Percentiles rank a stretch among this genome's conserved stretches.
phyloP scores from a whole-genome alignment of 2,888 invertebrate species.

The Cosmopolites sordidus region DNA sequence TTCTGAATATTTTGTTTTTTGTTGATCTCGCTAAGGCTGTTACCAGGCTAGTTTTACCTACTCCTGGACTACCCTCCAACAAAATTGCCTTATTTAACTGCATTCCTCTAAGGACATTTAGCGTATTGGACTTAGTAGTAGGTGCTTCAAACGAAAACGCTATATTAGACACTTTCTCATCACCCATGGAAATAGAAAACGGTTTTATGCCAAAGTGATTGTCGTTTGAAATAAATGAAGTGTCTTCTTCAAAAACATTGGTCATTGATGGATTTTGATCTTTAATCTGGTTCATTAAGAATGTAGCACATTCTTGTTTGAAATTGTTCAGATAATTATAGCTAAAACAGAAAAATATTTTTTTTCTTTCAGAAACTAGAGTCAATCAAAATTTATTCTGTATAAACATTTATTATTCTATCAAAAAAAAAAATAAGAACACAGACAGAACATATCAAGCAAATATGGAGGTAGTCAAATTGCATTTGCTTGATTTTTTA shows the following conservation, averaged over 20 bases:
- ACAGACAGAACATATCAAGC: too few species aligned
- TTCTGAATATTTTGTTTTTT: constrained; percentile 80
- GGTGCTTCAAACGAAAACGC: constrained; percentile 72
- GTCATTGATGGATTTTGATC: constrained; percentile 38
- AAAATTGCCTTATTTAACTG: constrained; percentile 89
- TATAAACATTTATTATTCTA: too few species aligned
- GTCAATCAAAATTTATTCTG: too few species aligned
- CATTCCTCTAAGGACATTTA: constrained; percentile 81
- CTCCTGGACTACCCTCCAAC: constrained; percentile 95
- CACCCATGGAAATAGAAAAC: constrained; percentile 65
- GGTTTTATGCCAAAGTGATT: constrained; percentile 69
- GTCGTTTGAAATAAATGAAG: constrained; percentile 22
- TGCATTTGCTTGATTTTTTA: too few species aligned
- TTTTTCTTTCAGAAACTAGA: too few species aligned
- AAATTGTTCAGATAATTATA: constrained; percentile 42
- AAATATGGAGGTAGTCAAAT: too few species aligned
- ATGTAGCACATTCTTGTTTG: constrained; percentile 53
- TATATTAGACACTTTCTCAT: constrained; percentile 35
- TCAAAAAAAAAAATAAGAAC: too few species aligned
- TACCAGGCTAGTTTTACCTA: constrained; percentile 95
- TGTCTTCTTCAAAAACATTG: constrained; percentile 5
- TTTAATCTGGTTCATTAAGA: constrained; percentile 53
- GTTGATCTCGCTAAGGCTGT: constrained; percentile 81
- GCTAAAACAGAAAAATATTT: constrained; percentile 42
- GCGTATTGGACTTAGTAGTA: constrained; percentile 75